Evolutionary conservation across 2,797 vertebrate species (phyloP).

Genomic region (Tapirus indicus): DNA sequence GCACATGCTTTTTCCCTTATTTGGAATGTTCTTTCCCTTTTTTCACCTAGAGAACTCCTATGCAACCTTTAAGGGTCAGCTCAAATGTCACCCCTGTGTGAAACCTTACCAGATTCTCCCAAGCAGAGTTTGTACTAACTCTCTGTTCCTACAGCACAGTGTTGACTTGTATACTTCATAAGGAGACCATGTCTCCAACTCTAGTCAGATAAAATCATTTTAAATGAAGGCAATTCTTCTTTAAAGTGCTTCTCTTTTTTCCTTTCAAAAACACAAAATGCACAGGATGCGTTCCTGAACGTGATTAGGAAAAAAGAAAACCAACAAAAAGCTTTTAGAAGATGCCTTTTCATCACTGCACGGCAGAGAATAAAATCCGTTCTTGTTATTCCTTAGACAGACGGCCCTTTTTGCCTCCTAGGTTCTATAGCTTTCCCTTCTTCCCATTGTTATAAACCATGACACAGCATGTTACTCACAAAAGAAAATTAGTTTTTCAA

Average conservation of each 20-base stretch:
- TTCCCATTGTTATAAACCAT: slow-evolving; percentile 66
- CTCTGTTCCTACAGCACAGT: neutral
- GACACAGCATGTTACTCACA: slow-evolving; percentile 77
- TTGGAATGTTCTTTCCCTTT: neutral
- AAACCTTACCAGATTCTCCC: neutral
- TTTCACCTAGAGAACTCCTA: neutral
- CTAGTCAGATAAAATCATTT: slow-evolving; percentile 64
- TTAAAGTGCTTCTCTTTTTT: slow-evolving; percentile 65
- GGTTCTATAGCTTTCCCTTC: slow-evolving; percentile 61
- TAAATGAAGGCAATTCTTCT: slow-evolving; percentile 71
- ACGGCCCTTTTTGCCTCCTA: slow-evolving; percentile 40
- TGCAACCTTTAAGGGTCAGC: neutral
- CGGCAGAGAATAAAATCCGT: slow-evolving; percentile 77
- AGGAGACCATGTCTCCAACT: slow-evolving; percentile 55
- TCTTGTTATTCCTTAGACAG: slow-evolving; percentile 67
- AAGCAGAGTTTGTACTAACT: neutral
- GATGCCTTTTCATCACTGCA: slow-evolving; percentile 69
- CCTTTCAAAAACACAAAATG: slow-evolving; percentile 59
- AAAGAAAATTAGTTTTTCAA: slow-evolving; percentile 80
- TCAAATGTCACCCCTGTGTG: neutral
- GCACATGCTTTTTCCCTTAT: neutral
- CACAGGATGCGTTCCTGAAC: slow-evolving; percentile 61
- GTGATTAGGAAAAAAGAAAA: slow-evolving; percentile 76
- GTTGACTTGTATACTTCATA: neutral
- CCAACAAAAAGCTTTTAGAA: slow-evolving; percentile 76